Evolutionary conservation across 2,797 vertebrate species (phyloP), one percentile per base, ranked within the genome.

Genomic region (Clarias pachynema): DNA sequence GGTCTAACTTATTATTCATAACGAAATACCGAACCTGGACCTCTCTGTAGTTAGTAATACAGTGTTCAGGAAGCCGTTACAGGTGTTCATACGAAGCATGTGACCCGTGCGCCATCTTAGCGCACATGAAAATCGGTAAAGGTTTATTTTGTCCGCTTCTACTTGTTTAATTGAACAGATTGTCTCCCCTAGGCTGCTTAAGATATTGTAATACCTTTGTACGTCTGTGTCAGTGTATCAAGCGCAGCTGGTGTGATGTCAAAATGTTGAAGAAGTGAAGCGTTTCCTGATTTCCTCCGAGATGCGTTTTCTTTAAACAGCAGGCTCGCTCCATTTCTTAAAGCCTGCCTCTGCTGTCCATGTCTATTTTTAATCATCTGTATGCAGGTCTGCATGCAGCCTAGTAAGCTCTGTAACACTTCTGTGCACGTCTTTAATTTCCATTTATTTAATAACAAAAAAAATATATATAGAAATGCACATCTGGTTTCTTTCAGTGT

Each of bases 301-400:
- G 70, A 49, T 26, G 70, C 0, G 22, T 12, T 75, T 77, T 49
- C 40, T 62, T 79, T 40, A n/a, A n/a, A 24, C 8, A 14, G 9
- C 20, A 78, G 29, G 9, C 20, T 0, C 12, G 73, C 29, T 60
- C 29, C 53, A 29, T 77, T 53, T 77, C 26, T 4, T 44, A 75
- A 78, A 78, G 31, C 22, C 75, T 34, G 65, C 65, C 14, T 24
- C 60, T 62, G 72, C 72, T 74, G 1, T 56, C 44, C 26, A 0
- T 20, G 5, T 60, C 56, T 78, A 60, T 78, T 78, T 78, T 37
- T 78, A 60, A 60, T 34, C 56, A n/a, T 60, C 56, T 79, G 57
- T 79, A n/a, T n/a, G 20, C 31, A 79, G 75, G 57, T 62, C 31
- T 40, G 22, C 12, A 14, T 59, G 7, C 53, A n/a, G n/a, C 57